A percentile compares a stretch with the other conserved stretches of the same genome.
Evolutionary conservation across 2,113 vertebrate genomes (phyloP).

Genomic region (Octodon degus): DNA sequence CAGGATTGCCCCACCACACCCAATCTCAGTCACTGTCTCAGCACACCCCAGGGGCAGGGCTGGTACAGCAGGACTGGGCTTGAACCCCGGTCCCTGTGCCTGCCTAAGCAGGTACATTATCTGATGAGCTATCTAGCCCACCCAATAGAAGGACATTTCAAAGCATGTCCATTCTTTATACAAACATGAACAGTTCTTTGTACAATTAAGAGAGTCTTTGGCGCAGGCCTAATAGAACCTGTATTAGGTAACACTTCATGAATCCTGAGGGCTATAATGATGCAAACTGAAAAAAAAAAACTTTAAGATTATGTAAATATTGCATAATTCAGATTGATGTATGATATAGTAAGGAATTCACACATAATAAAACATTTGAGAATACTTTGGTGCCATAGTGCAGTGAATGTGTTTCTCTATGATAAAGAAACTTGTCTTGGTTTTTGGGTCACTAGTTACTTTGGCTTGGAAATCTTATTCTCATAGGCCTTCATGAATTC

Average conservation of each 20-base stretch:
- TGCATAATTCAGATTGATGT: neutral
- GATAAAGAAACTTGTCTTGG: neutral
- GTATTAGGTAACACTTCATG: neutral
- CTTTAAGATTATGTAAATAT: neutral
- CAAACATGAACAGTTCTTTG: neutral
- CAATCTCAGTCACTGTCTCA: too few species aligned
- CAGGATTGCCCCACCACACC: too few species aligned
- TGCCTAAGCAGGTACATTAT: too few species aligned
- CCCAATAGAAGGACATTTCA: neutral
- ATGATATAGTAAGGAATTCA: constrained; percentile 15
- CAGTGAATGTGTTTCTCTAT: neutral
- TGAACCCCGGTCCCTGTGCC: too few species aligned
- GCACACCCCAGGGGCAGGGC: too few species aligned
- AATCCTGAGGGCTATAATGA: neutral
- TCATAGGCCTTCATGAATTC: neutral
- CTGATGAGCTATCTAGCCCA: too few species aligned
- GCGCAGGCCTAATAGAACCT: neutral
- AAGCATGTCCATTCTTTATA: neutral
- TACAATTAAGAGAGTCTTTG: neutral
- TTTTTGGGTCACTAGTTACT: neutral
- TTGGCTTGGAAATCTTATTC: constrained; percentile 30
- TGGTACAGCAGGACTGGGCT: too few species aligned
- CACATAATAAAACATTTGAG: neutral
- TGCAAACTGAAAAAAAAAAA: neutral
- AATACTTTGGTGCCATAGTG: neutral